Base-by-base conservation (phyloP, 92 coral and sea anemone genomes). In the Anthopleura xanthogrammica region DNA sequence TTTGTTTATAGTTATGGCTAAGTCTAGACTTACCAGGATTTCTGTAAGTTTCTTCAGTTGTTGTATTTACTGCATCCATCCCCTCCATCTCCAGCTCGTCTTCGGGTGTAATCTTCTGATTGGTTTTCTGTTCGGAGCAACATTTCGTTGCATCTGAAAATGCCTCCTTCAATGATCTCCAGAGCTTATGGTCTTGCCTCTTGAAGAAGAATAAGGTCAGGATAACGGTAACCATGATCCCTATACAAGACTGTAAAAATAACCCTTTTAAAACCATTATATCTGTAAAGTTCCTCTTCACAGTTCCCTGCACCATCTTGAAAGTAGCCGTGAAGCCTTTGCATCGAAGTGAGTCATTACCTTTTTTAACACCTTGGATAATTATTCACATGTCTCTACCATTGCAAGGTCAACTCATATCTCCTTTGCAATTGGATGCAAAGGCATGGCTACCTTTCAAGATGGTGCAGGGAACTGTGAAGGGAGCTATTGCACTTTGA, bases 181-280 rank as follows among this genome's bases (percentile, higher is more conserved):
- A 89, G 20, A 91, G 83, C 52, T 85, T 82, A 66, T 88, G 84
- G 40, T 93, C 83, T 57, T 91, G 77, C 65, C 98, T 77, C 80
- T 89, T 93, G 71, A 93, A 90, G 9, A 90, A 87, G 87, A 79
- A 93, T 70, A 89, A 43, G 1, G 86, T 83, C 55, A 93, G 75
- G 58, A 91, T 87, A 20, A 89, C 83, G 7, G 85, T 74, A 13
- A 83, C 77, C 54, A 93, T 83, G 85, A 93, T 89, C 12, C 91
- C 93, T 66, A 91, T 82, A 80, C 93, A 93, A 1, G 92, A 85
- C 98, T 93, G 84, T 13, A 77, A 80, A 24, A 40, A 16, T 2
- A 56, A 23, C 48, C 4, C 20, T 10, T 8, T 39, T 4, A 19
- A 78, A 41, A 13, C 6, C 5, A 55, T 20, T 39, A 42, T 42